Evolutionary conservation across 2,113 vertebrate genomes (phyloP).

Genomic region (Neogale vison): DNA sequence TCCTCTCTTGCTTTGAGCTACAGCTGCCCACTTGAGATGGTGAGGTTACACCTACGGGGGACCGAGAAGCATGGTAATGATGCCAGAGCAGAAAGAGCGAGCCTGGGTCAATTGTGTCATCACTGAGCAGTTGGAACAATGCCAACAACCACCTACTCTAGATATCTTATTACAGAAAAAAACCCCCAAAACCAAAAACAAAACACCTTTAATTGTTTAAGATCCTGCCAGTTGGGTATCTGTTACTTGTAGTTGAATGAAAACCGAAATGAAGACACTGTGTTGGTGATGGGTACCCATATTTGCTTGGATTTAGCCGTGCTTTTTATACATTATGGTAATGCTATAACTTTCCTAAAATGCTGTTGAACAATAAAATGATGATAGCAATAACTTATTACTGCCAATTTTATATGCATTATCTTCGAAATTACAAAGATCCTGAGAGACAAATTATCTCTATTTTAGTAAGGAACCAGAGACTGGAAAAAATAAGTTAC

Average conservation of each 20-base stretch:
- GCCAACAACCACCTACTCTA: neutral
- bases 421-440: neutral
- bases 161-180: neutral
- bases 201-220: neutral
- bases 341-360: neutral
- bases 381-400: neutral
- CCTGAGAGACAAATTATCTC: slow-evolving; percentile 48
- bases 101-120: neutral
- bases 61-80: neutral
- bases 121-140: neutral
- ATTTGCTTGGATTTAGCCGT: slow-evolving; percentile 34
- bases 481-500: slow-evolving; percentile 58
- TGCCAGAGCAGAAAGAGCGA: neutral
- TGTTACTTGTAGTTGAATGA: neutral
- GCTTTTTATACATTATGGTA: neutral
- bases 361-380: neutral
- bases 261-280: neutral
- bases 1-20: neutral
- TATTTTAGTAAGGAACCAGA: slow-evolving; percentile 72
- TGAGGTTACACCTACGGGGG: neutral
- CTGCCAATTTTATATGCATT: neutral
- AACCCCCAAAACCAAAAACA: too few relatives aligned
- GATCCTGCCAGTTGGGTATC: neutral
- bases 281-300: neutral
- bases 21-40: neutral